A percentile compares a stretch with the other conserved stretches of the same genome.
Evolutionary conservation across 2,113 vertebrate species (phyloP).

Genomic region (Piaya cayana): DNA sequence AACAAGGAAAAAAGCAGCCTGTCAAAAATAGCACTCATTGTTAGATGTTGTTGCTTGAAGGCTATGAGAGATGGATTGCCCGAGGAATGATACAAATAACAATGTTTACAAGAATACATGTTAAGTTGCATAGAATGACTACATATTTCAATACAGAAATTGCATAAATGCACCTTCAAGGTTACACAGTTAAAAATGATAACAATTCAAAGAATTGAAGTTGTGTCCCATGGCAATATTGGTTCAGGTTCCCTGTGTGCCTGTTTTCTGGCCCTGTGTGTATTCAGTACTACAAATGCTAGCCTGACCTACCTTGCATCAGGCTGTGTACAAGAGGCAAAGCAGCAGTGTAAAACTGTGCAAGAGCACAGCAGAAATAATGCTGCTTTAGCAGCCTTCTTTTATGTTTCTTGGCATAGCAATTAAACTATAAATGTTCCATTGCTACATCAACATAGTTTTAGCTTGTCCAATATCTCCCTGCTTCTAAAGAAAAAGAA

Average conservation of each 20-base stretch:
- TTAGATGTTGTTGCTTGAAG: slow-evolving; percentile 8
- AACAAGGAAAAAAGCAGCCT: slow-evolving; percentile 17
- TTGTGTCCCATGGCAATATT: not conserved
- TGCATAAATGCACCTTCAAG: not conserved
- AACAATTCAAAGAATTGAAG: not conserved
- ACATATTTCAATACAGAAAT: not conserved
- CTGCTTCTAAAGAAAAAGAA: not conserved
- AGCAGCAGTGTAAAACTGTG: not conserved
- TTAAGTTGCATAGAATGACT: not conserved
- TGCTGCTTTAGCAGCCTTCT: not conserved
- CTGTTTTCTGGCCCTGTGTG: not conserved
- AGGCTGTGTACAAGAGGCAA: not conserved
- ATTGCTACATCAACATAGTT: not conserved
- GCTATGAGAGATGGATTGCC: slow-evolving; percentile 10
- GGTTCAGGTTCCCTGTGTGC: not conserved
- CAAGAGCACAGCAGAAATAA: not conserved
- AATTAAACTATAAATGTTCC: not conserved
- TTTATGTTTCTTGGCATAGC: not conserved
- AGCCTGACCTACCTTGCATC: not conserved
- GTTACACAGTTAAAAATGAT: not conserved
- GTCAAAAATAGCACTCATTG: not conserved
- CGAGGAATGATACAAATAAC: slow-evolving; percentile 12
- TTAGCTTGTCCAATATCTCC: not conserved
- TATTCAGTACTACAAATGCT: not conserved
- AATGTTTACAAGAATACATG: not conserved